Evolutionary conservation across 1,140 invertebrate genomes (phyloP).

Genomic region (Aphaenogaster rudis): DNA sequence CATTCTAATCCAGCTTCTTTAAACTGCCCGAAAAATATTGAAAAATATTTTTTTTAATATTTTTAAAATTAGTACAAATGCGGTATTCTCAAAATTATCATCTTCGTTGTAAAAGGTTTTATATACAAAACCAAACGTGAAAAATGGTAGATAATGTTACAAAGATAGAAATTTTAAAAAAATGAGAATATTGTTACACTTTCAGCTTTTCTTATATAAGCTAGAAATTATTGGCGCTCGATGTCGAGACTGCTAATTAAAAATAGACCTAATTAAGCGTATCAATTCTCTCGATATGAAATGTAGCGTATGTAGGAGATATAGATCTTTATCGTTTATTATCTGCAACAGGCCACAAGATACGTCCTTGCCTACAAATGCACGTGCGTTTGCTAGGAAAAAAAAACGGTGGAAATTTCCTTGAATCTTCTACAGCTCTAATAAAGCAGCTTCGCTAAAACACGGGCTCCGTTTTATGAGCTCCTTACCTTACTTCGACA

Average conservation of each 20-base stretch:
- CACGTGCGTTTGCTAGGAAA: neutral
- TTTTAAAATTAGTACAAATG: neutral
- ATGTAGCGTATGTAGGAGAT: neutral
- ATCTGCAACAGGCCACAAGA: neutral
- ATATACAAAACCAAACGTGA: neutral
- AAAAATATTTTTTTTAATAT: neutral
- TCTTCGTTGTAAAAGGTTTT: neutral
- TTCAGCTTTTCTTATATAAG: neutral
- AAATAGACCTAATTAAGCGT: conserved; percentile 27
- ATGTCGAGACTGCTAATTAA: neutral
- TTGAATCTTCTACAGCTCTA: conserved; percentile 1
- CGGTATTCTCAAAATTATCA: neutral
- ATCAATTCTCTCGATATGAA: neutral
- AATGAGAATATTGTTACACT: neutral
- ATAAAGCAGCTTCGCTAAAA: conserved; percentile 7
- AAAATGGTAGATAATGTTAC: neutral
- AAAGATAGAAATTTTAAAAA: neutral
- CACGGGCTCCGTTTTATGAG: neutral
- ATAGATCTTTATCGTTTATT: conserved; percentile 52
- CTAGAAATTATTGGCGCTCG: neutral
- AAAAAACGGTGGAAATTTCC: conserved; percentile 55
- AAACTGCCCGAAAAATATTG: neutral
- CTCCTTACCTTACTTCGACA: conserved; percentile 7
- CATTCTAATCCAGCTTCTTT: neutral
- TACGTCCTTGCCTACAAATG: neutral